These are phyloP conservation scores for Trichogramma evanescens DNA, from an alignment of 2,888 invertebrate species.

Conservation along the genomic window DNA sequence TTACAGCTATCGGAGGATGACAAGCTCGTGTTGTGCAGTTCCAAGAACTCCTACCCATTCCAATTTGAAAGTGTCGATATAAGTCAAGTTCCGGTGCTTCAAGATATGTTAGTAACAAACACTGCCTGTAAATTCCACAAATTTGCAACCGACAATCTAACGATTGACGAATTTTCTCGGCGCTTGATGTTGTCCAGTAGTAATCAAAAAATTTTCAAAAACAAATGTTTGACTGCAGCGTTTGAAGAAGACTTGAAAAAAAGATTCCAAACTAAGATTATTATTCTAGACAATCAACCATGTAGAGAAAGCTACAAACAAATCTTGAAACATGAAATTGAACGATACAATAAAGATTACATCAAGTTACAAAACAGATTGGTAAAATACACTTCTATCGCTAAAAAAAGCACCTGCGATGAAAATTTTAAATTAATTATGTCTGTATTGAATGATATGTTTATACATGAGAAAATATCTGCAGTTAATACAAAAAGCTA, in stretches of 20 bases:
- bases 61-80: slow-evolving; percentile 4
- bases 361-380: slow-evolving; percentile 25
- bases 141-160: slow-evolving; percentile 26
- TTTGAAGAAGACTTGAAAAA: slow-evolving; percentile 25
- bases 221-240: slow-evolving; percentile 22
- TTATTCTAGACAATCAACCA: slow-evolving; percentile 22
- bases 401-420: background rate
- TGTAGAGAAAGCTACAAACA: slow-evolving; percentile 28
- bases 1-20: too few species aligned
- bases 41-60: slow-evolving; percentile 9
- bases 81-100: slow-evolving; percentile 1
- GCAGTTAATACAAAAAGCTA: background rate
- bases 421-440: slow-evolving; percentile 2
- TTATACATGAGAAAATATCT: slow-evolving; percentile 2
- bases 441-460: slow-evolving; percentile 2
- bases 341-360: slow-evolving; percentile 26
- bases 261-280: slow-evolving; percentile 28
- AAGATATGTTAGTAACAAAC: slow-evolving; percentile 8
- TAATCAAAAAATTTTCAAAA: slow-evolving; percentile 26
- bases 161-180: slow-evolving; percentile 28
- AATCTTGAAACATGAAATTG: slow-evolving; percentile 29
- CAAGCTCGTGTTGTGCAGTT: too few species aligned
- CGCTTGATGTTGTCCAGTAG: slow-evolving; percentile 28
- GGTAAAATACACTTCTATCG: slow-evolving; percentile 23
- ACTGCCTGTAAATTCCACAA: slow-evolving; percentile 22